Conservation (phyloP, 2,113 vertebrate genomes). For the Spermophilus dauricus region DNA sequence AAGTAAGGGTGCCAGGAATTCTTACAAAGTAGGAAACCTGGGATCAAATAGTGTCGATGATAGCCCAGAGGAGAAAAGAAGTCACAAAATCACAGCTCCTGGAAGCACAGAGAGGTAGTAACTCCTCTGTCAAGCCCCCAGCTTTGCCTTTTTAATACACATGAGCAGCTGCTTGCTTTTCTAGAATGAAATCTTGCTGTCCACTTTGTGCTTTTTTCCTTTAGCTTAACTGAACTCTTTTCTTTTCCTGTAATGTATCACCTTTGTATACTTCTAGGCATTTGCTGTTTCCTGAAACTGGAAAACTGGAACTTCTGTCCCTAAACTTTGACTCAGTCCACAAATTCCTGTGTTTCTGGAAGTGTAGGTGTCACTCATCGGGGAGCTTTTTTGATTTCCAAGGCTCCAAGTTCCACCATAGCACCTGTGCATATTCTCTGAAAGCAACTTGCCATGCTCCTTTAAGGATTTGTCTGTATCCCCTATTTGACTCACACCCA, state of each 20-base stretch:
- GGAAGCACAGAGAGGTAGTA: not conserved
- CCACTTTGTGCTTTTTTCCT: not conserved
- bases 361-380: not conserved
- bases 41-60: not conserved
- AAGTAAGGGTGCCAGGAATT: not conserved
- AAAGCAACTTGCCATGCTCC: not conserved
- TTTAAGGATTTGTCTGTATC: not conserved
- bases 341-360: not conserved
- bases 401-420: not conserved
- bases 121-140: accelerated
- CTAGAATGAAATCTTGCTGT: not conserved
- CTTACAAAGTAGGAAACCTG: not conserved
- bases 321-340: not conserved
- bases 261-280: not conserved
- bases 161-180: not conserved
- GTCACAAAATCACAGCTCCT: not conserved
- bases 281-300: not conserved
- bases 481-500: not conserved
- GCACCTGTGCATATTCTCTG: not conserved
- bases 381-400: not conserved
- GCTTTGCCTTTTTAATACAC: not conserved
- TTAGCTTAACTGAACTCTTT: not conserved
- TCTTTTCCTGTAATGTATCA: not conserved
- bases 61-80: not conserved
- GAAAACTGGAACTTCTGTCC: not conserved